phyloP scores from a whole-genome alignment of 2,797 vertebrate genomes.

The Chloroceryle inda region DNA sequence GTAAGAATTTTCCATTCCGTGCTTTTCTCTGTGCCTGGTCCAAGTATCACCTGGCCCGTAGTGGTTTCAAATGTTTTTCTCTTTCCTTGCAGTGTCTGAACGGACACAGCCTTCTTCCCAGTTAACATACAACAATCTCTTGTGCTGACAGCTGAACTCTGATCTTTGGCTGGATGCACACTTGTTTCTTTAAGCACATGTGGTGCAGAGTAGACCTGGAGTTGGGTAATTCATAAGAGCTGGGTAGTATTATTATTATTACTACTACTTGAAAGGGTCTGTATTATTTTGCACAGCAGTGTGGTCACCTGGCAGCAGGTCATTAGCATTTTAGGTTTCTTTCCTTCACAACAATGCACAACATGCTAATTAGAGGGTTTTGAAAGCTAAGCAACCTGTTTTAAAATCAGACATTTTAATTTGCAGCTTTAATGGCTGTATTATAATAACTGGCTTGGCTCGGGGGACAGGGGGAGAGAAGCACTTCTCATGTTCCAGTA shows the following conservation, averaged over 20 bases:
- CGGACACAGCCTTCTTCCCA: neutral
- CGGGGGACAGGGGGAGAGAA: conserved; percentile 61
- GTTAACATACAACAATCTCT: conserved; percentile 46
- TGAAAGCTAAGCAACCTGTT: conserved; percentile 88
- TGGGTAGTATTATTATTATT: conserved; percentile 6
- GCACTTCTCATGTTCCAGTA: conserved; percentile 81
- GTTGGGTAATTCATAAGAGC: conserved; percentile 67
- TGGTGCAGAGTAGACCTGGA: conserved; percentile 32
- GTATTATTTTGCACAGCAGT: conserved; percentile 78
- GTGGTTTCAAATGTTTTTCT: neutral
- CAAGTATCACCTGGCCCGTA: neutral
- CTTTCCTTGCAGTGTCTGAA: neutral
- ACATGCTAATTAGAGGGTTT: conserved; percentile 85
- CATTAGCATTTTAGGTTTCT: conserved; percentile 84
- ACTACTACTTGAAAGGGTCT: conserved; percentile 66
- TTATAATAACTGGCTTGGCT: conserved; percentile 83
- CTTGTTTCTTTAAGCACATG: conserved; percentile 47
- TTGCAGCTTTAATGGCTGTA: conserved; percentile 86
- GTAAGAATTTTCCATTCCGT: neutral
- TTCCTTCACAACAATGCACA: conserved; percentile 81
- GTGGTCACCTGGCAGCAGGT: conserved; percentile 83
- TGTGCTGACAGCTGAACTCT: conserved; percentile 30
- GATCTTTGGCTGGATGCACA: conserved; percentile 14
- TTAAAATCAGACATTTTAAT: conserved; percentile 86
- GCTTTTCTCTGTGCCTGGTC: neutral